Evolutionary conservation across 2,888 invertebrate species (phyloP).

Genomic region (Aricia artaxerxes): DNA sequence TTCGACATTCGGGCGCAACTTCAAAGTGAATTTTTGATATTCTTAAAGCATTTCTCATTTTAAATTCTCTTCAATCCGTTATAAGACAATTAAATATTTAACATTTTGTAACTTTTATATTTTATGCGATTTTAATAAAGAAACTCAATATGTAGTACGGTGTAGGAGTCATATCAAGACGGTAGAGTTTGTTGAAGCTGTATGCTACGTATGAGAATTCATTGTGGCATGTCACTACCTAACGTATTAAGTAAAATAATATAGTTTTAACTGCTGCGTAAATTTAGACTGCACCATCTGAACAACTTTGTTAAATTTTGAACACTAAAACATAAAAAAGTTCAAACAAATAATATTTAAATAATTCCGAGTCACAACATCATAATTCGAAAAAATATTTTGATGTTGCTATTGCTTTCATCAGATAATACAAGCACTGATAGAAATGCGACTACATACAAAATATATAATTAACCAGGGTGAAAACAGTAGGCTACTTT

Average conservation of each 20-base stretch:
- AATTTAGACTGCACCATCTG: too few species aligned
- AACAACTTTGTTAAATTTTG: too few species aligned
- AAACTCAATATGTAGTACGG: neutral
- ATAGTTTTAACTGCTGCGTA: too few species aligned
- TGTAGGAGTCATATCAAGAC: too few species aligned
- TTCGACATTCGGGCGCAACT: conserved; percentile 1
- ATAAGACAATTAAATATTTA: neutral
- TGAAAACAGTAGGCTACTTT: neutral
- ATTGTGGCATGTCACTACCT: too few species aligned
- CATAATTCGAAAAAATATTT: neutral
- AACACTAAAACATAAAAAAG: too few species aligned
- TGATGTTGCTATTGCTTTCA: neutral
- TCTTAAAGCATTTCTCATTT: conserved; percentile 6
- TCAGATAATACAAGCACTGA: neutral
- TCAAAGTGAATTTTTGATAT: conserved; percentile 28
- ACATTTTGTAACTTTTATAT: neutral
- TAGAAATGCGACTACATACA: neutral
- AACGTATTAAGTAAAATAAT: too few species aligned
- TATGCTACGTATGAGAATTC: too few species aligned
- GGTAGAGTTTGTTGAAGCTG: too few species aligned
- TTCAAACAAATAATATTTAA: neutral
- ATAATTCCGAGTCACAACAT: neutral
- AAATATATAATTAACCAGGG: neutral
- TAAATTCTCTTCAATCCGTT: neutral
- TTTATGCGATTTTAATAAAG: neutral